Base-by-base conservation (phyloP, 2,888 invertebrate species). In the Zaprionus obscuricornis region DNA sequence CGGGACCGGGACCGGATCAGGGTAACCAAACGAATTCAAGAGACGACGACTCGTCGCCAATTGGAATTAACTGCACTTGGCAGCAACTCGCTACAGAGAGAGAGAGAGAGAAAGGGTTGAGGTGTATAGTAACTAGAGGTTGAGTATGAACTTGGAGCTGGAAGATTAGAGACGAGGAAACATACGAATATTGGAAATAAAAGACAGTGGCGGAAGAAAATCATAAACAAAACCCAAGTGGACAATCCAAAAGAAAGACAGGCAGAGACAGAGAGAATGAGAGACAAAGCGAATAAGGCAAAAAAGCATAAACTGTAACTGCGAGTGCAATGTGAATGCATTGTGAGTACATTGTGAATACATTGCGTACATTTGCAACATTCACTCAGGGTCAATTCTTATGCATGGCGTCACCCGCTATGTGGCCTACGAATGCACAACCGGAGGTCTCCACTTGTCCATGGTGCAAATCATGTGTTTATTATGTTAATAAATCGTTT, bases 41-140 rank as follows among this genome's bases (percentile, higher is more conserved):
- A 11, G 51, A 50, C 85, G 83, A 60, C 72, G 66, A 64, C 52
- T 67, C 65, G 69, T 68, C 78, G 59, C 74, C 85, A 81, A 74
- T 86, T 81, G 76, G 71, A 82, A 81, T 82, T 82, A 85, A 86
- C 81, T 86, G 87, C 85, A 81, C 72, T 85, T 66, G 71, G 70
- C 67, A 60, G 68, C 45, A 33, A 36, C 57, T 36, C 37, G n/a
- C n/a, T n/a, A n/a, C 14, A 14, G 31, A 17, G 7, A 1, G 5
- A 11, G 13, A 14, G n/a, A 1, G 8, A n/a, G n/a, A 16, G n/a
- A 4, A 6, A 10, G 22, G 34, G 34, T n/a, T 20, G 18, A 1
- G 2, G 7, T 2, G 16, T 6, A 11, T 3, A 16, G 16, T 5
- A 11, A 2, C 2, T 24, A 39, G n/a, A 0, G 17, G 22, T 17